Conservation (phyloP, 2,797 vertebrate species). For the Dendrocincla fuliginosa region DNA sequence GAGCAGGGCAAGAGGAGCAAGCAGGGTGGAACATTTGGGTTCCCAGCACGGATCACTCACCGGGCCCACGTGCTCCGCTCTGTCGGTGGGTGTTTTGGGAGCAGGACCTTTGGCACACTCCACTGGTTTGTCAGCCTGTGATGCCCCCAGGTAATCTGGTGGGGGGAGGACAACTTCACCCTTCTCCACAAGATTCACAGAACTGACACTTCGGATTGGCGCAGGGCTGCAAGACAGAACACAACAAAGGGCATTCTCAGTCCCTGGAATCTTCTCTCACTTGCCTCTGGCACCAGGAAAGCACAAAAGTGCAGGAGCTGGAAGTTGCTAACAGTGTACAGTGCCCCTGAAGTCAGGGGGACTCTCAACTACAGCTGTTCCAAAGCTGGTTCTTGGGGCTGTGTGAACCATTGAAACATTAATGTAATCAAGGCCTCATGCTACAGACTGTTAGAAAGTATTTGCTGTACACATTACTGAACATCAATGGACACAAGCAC, state of each 20-base stretch:
- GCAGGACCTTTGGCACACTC: slow-evolving; percentile 37
- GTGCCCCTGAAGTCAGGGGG: background rate
- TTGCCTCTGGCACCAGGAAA: background rate
- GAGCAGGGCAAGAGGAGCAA: background rate
- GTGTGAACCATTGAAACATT: background rate
- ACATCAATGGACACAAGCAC: background rate
- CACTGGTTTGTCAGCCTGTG: slow-evolving; percentile 27
- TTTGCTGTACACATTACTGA: background rate
- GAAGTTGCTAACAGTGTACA: accelerated
- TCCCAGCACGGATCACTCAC: slow-evolving; percentile 60
- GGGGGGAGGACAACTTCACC: slow-evolving; percentile 85
- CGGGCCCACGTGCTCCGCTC: slow-evolving; percentile 2
- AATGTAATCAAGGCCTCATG: background rate
- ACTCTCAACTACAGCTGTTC: background rate
- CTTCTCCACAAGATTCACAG: slow-evolving; percentile 82
- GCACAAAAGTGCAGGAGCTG: background rate
- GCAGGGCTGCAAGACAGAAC: slow-evolving; percentile 65
- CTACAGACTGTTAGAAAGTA: background rate
- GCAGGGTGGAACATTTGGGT: background rate
- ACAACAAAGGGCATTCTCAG: background rate
- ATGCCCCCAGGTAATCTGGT: slow-evolving; percentile 85
- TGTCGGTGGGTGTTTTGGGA: background rate
- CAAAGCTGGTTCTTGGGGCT: background rate
- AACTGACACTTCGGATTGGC: slow-evolving; percentile 81
- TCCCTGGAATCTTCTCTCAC: background rate